phyloP scores from a whole-genome alignment of 30 jellyfish, hydroid and myxozoan species.

The Rhopilema esculentum region DNA sequence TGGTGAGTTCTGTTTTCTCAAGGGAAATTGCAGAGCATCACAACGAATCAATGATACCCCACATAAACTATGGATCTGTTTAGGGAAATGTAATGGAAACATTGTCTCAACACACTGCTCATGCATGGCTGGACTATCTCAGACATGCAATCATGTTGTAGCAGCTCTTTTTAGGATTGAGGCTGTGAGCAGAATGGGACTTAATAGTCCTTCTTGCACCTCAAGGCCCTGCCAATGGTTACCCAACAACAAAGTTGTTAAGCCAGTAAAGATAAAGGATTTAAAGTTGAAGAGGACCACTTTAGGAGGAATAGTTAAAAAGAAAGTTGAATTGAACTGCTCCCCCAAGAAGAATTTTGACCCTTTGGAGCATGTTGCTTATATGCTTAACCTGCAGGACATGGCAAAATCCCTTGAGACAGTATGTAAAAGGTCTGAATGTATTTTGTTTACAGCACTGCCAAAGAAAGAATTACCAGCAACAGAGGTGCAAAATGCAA shows the following conservation, averaged over 20 bases:
- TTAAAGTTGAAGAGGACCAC: conserved; percentile 21
- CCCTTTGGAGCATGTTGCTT: conserved; percentile 7
- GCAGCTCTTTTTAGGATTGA: conserved; percentile 82
- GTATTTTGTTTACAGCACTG: conserved; percentile 18
- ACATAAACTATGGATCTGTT: conserved; percentile 65
- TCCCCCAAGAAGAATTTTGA: conserved; percentile 45
- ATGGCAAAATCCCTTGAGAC: conserved; percentile 2
- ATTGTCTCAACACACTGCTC: conserved; percentile 59
- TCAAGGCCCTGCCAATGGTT: conserved; percentile 63
- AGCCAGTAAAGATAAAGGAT: conserved; percentile 34
- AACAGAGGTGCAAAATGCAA: conserved; percentile 6
- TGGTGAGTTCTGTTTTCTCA: conserved; percentile 36
- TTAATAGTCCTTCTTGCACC: conserved; percentile 77
- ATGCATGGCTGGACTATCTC: conserved; percentile 84
- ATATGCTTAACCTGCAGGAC: conserved; percentile 13
- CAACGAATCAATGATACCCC: conserved; percentile 63
- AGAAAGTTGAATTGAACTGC: conserved; percentile 31
- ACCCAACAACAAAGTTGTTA: conserved; percentile 41
- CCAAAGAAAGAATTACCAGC: conserved; percentile 6
- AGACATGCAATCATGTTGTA: conserved; percentile 77
- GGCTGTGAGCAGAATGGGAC: conserved; percentile 76
- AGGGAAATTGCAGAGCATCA: conserved; percentile 67
- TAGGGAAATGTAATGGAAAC: conserved; percentile 19
- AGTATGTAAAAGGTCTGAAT: conserved; percentile 6
- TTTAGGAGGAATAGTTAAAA: conserved; percentile 33